phyloP scores from a whole-genome alignment of 2,888 invertebrate genomes.

The Pseudoips prasinana region DNA sequence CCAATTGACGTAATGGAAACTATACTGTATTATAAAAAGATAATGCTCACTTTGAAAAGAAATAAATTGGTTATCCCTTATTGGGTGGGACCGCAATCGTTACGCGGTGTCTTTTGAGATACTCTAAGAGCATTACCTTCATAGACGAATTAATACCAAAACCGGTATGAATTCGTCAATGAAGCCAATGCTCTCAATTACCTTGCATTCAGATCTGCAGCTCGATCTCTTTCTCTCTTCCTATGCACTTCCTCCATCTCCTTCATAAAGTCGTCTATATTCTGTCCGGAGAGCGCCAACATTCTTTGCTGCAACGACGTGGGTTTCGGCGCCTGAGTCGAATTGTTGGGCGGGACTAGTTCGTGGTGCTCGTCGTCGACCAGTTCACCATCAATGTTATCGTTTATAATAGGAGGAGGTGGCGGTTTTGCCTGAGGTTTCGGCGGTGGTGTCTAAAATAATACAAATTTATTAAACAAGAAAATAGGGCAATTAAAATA shows the following conservation, averaged over 20 bases:
- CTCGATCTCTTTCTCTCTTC: conserved; percentile 86
- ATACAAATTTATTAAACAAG: background rate
- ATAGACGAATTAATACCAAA: too few relatives aligned
- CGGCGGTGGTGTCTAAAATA: conserved; percentile 11
- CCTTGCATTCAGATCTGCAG: conserved; percentile 82
- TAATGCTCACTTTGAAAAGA: too few relatives aligned
- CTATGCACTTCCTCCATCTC: conserved; percentile 94
- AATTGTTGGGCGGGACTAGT: conserved; percentile 27
- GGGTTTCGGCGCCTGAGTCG: conserved; percentile 87
- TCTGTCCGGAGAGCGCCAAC: conserved; percentile 94
- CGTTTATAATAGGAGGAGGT: background rate
- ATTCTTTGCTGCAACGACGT: conserved; percentile 92
- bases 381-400: conserved; percentile 52
- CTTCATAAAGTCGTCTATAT: conserved; percentile 95
- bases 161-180: too few relatives aligned
- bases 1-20: too few relatives aligned
- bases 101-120: too few relatives aligned
- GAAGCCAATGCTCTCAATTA: too few relatives aligned
- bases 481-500: too few relatives aligned
- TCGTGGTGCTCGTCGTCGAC: conserved; percentile 53
- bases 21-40: too few relatives aligned
- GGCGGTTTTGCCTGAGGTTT: conserved; percentile 11
- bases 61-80: too few relatives aligned
- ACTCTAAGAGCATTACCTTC: too few relatives aligned
- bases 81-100: too few relatives aligned